Conservation (phyloP, 2,113 vertebrate species). For the Panthera uncia region DNA sequence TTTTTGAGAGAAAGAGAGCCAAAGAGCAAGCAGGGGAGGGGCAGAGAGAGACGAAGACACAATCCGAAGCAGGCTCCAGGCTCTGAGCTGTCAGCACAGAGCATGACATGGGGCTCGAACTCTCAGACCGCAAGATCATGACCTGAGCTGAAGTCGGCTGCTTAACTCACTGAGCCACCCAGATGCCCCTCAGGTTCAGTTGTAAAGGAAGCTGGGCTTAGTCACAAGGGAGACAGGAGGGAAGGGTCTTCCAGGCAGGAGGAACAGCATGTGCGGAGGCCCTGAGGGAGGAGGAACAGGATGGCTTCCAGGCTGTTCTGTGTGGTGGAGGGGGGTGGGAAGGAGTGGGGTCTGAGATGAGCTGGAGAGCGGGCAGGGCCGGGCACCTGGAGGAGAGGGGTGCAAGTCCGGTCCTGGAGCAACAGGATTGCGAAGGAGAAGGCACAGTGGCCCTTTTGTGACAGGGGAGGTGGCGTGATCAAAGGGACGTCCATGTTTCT, state of each 20-base stretch:
- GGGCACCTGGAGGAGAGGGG: not conserved
- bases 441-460: not conserved
- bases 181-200: too few species aligned
- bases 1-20: too few species aligned
- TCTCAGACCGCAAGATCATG: too few species aligned
- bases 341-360: not conserved
- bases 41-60: too few species aligned
- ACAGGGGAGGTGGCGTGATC: not conserved
- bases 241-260: not conserved
- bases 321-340: not conserved
- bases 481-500: not conserved
- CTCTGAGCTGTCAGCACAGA: too few species aligned
- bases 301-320: not conserved
- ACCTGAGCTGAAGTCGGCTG: too few species aligned
- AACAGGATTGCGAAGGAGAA: not conserved
- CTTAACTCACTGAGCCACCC: too few species aligned
- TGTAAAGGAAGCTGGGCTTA: not conserved
- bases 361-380: not conserved
- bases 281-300: not conserved
- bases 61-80: too few species aligned
- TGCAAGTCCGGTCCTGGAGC: not conserved
- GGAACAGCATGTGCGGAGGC: not conserved
- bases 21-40: too few species aligned
- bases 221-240: not conserved
- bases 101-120: too few species aligned